Evolutionary conservation across 2,888 invertebrate species (phyloP), one percentile per base, ranked within the genome.

Genomic region (Microctonus brassicae): DNA sequence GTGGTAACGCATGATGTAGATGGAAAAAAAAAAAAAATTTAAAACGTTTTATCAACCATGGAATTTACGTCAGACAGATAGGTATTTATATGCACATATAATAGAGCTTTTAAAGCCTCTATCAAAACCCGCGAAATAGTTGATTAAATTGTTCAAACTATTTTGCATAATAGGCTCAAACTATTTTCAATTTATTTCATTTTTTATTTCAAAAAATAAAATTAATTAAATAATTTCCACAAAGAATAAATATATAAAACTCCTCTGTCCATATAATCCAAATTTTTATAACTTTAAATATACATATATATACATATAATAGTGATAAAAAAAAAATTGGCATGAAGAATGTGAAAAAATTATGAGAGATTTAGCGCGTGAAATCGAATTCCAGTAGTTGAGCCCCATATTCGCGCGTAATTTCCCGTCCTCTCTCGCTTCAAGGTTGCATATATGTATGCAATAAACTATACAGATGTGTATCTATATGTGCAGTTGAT

Each of bases 361-460:
- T 76, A 75, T 77, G 77, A 76, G 75, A 74, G 75, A 73, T 74
- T 61, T 75, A 76, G 74, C 73, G 79, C 82, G 81, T 81, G 82
- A 82, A 82, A 82, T 82, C 81, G 78, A 82, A 80, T 82, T 81
- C 81, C 74, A 17, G 75, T 77, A 3, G 74, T 78, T 73, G 75
- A 74, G 69, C 70, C 62, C 62, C 47, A 72, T 74, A 52, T 62
- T 69, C 36, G 47, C 63, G 58, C 58, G 65, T 68, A 42, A 33
- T 55, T 33, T 62, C 52, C 20, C 47, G 36, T 64, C 65, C 60
- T 33, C 52, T 62, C 52, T 29, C 34, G 58, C 55, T 53, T 20
- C 63, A 64, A 62, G 39, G 26, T 39, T 39, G 9, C 22, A 33
- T 22, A 53, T 34, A 33, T 29, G 60, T 60, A 68, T 10, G 9